Evolutionary conservation across 1,140 invertebrate genomes (phyloP).

Genomic region (Papilio aristodemus): DNA sequence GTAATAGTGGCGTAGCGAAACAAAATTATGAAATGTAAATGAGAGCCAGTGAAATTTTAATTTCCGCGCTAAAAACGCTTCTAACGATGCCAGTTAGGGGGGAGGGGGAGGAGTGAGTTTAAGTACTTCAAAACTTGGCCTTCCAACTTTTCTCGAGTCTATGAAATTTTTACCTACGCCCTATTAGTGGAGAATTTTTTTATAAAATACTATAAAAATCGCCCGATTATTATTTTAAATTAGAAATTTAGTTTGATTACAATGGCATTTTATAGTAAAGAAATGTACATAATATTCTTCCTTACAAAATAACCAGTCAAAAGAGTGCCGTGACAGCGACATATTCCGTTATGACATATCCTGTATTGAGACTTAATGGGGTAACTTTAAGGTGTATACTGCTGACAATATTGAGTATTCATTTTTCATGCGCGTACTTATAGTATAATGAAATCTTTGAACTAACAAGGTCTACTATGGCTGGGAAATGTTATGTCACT

Average conservation of each 20-base stretch:
- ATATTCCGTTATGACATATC: no score
- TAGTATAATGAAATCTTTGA: no score
- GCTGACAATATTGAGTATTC: no score
- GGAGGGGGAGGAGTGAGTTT: constrained; percentile 23
- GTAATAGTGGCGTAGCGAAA: constrained; percentile 4
- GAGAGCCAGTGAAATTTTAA: constrained; percentile 22
- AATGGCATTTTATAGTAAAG: no score
- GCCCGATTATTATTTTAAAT: neutral
- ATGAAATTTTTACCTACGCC: constrained; percentile 29
- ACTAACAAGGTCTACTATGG: no score
- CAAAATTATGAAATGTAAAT: constrained; percentile 29
- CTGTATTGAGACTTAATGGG: no score
- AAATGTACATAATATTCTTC: no score
- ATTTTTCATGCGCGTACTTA: no score
- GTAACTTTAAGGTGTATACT: no score
- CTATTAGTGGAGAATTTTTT: constrained; percentile 22
- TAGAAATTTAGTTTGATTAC: neutral
- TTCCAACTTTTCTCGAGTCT: constrained; percentile 29
- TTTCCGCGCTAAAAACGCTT: constrained; percentile 26
- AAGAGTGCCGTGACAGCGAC: no score
- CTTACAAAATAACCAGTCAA: no score
- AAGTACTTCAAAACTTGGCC: constrained; percentile 25
- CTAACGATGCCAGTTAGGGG: constrained; percentile 20
- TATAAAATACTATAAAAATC: neutral
- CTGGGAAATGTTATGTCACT: no score